Evolutionary conservation across 1,140 invertebrate species (phyloP), one percentile per base, ranked within the genome.

Genomic region (Pectinophora gossypiella): DNA sequence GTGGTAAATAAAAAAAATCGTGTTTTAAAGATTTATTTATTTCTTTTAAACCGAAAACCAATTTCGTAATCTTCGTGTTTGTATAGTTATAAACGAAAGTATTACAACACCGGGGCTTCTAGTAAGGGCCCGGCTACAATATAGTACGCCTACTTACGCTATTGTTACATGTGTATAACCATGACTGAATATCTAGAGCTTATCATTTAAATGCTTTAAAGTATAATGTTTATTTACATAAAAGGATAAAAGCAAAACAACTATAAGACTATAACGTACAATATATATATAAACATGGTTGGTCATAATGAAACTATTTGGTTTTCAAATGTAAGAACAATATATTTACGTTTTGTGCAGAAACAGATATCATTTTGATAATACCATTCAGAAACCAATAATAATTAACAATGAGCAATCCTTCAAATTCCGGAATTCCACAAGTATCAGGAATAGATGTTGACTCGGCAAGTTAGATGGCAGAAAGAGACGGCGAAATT

Each of bases 171-270:
- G 12, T 27, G 23, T 27, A 27, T 6, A 27, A 52, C 23, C 44
- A 13, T 53, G 51, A 47, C 43, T 47, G 51, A 32, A 47, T 53
- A 40, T 47, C 44, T 53, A 53, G 32, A 44, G 16, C 51, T 53
- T 53, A 50, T 23, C 21, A 40, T 27, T 52, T 47, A 53, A 47
- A 53, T 53, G 51, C 43, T 47, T 53, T 53, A 47, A 36, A 19
- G n/a, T 53, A 53, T 53, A 27, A 27, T 27, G 23, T 27, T 6
- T 27, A 27, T 27, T 47, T 53, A 53, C 51, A 53, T 42, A 47
- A 53, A 53, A 53, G n/a, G 12, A 23, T 47, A 47, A 42, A 53
- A 27, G 35, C 21, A 19, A 53, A 53, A 47, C 44, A 53, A 53
- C 6, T 27, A 19, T 48, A n/a, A n/a, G n/a, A n/a, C n/a, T n/a